phyloP scores from a whole-genome alignment of 2,888 invertebrate genomes.

The Smittia sp. region DNA sequence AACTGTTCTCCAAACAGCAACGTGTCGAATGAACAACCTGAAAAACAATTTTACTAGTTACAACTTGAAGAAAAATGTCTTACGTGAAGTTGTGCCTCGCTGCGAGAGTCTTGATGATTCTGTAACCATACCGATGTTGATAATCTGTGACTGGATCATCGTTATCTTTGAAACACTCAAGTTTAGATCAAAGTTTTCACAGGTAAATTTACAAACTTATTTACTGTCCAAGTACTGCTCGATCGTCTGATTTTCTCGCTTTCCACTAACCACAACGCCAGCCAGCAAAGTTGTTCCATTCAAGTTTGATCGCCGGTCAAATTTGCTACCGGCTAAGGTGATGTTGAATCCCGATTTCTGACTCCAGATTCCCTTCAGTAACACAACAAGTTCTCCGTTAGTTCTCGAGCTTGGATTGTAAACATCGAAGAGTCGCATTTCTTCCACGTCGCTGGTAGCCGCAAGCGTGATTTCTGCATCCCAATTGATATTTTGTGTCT shows the following conservation, averaged over 20 bases:
- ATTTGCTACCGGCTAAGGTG: neutral
- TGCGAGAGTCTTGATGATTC: neutral
- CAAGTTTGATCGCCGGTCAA: conserved; percentile 11
- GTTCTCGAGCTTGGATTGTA: conserved; percentile 43
- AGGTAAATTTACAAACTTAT: too few relatives aligned
- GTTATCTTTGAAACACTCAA: too few relatives aligned
- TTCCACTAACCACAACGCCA: conserved; percentile 14
- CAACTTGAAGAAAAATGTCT: neutral
- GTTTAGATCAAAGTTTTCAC: too few relatives aligned
- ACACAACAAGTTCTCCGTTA: conserved; percentile 42
- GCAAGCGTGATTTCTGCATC: conserved; percentile 37
- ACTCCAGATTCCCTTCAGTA: conserved; percentile 42
- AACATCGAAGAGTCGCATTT: conserved; percentile 42
- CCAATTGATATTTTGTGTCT: conserved; percentile 30
- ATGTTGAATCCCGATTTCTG: neutral
- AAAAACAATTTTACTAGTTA: neutral
- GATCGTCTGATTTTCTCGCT: neutral
- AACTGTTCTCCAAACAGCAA: too few relatives aligned
- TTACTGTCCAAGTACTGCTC: too few relatives aligned
- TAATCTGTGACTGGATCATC: too few relatives aligned
- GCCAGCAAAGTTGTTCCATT: neutral
- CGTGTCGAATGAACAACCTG: too few relatives aligned
- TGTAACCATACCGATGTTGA: neutral
- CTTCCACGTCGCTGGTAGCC: neutral
- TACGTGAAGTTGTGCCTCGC: conserved; percentile 6